phyloP scores from a whole-genome alignment of 2,888 invertebrate genomes.

The Sycophila texana region DNA sequence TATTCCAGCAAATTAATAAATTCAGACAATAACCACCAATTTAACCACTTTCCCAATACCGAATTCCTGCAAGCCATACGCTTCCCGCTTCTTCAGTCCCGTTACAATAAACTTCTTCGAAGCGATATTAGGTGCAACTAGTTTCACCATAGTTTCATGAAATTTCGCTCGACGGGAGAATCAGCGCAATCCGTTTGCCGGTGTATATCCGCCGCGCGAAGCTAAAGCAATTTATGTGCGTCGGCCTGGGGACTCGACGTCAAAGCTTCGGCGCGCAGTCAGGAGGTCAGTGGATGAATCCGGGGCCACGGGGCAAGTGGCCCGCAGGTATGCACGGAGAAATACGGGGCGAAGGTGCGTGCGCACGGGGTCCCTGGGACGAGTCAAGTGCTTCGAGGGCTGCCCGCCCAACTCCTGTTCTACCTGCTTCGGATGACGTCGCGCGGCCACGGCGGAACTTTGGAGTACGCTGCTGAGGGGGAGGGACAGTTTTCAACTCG shows the following conservation, averaged over 20 bases:
- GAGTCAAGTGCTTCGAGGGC: not conserved
- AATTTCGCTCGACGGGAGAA: conserved; percentile 31
- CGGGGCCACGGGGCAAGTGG: not conserved
- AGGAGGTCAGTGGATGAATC: conserved; percentile 31
- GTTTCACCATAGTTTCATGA: conserved; percentile 40
- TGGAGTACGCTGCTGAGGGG: too few relatives aligned
- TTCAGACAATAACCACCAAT: too few relatives aligned
- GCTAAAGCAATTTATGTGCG: conserved; percentile 50
- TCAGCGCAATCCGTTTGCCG: not conserved
- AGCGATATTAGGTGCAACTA: conserved; percentile 34
- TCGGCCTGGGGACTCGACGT: conserved; percentile 12
- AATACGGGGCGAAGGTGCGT: conserved; percentile 5
- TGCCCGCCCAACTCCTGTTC: too few relatives aligned
- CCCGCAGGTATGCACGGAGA: not conserved
- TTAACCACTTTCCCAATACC: too few relatives aligned
- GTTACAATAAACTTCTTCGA: too few relatives aligned
- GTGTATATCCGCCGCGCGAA: not conserved
- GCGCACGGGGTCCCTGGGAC: not conserved
- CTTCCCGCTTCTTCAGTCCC: too few relatives aligned
- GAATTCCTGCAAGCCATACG: too few relatives aligned
- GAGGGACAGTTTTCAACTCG: too few relatives aligned
- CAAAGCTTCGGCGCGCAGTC: not conserved
- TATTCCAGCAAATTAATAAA: too few relatives aligned
- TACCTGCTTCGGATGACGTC: too few relatives aligned
- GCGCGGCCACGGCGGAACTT: too few relatives aligned